phyloP scores from a whole-genome alignment of 2,113 vertebrate genomes.

The Seriola rivoliana region DNA sequence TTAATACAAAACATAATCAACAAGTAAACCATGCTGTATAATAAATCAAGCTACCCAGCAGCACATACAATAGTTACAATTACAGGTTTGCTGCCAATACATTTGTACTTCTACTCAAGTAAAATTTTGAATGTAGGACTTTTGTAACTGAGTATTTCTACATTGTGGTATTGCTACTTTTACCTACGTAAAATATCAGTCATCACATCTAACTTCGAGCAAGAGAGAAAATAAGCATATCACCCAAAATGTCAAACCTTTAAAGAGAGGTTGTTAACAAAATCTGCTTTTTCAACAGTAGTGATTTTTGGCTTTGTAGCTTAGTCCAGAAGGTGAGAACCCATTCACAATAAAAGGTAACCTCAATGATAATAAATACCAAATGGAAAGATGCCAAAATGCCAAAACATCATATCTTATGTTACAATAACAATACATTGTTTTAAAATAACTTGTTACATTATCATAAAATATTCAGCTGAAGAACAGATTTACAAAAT shows the following conservation, averaged over 20 bases:
- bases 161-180: neutral
- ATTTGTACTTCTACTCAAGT: too few relatives aligned
- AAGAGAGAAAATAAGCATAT: neutral
- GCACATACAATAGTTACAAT: neutral
- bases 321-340: conserved; percentile 57
- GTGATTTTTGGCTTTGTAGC: conserved; percentile 65
- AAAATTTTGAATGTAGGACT: neutral
- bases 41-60: neutral
- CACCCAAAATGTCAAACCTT: conserved; percentile 41
- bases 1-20: neutral
- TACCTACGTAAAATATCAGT: neutral
- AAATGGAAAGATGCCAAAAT: conserved; percentile 55
- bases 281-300: conserved; percentile 9
- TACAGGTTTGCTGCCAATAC: too few relatives aligned
- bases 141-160: neutral
- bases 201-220: rapidly evolving
- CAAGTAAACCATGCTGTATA: neutral
- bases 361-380: conserved; percentile 62
- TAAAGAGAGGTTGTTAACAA: neutral
- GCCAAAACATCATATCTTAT: conserved; percentile 41
- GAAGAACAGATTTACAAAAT: conserved; percentile 72
- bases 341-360: conserved; percentile 68
- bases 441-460: conserved; percentile 65
- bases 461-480: conserved; percentile 70
- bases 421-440: conserved; percentile 60